phyloP scores from a whole-genome alignment of 2,888 invertebrate genomes.

The Scaptomyza caliginosa region DNA sequence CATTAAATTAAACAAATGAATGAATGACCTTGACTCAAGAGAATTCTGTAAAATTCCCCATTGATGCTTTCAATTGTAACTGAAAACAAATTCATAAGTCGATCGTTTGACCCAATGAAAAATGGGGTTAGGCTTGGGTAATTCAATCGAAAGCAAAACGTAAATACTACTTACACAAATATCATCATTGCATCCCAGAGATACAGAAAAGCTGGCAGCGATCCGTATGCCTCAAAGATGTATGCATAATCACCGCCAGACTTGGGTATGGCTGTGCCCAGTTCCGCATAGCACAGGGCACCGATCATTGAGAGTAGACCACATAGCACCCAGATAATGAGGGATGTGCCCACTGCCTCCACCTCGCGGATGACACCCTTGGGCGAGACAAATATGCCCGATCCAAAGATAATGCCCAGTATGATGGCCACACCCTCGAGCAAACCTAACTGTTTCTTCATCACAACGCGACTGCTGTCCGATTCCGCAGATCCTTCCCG shows the following conservation, averaged over 20 bases:
- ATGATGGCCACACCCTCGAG: slow-evolving; percentile 97
- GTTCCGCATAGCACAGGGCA: slow-evolving; percentile 98
- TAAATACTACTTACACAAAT: slow-evolving; percentile 92
- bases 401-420: slow-evolving; percentile 96
- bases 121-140: slow-evolving; percentile 19
- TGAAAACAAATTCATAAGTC: slow-evolving; percentile 21
- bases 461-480: slow-evolving; percentile 85
- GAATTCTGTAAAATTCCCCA: slow-evolving; percentile 17
- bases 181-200: slow-evolving; percentile 99
- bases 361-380: slow-evolving; percentile 96
- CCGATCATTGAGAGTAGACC: slow-evolving; percentile 96
- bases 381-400: slow-evolving; percentile 98
- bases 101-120: slow-evolving; percentile 23
- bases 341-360: slow-evolving; percentile 94
- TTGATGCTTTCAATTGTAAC: slow-evolving; percentile 33
- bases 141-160: slow-evolving; percentile 6
- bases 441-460: slow-evolving; percentile 95
- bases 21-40: slow-evolving; percentile 24
- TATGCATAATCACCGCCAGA: slow-evolving; percentile 99
- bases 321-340: slow-evolving; percentile 94
- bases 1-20: neutral
- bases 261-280: slow-evolving; percentile 92
- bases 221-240: slow-evolving; percentile 95
- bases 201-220: slow-evolving; percentile 96
- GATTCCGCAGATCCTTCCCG: slow-evolving; percentile 72